A percentile compares a stretch with the other conserved stretches of the same genome.
phyloP scores from a whole-genome alignment of 2,888 invertebrate genomes.

The Temnothorax rugatulus region DNA sequence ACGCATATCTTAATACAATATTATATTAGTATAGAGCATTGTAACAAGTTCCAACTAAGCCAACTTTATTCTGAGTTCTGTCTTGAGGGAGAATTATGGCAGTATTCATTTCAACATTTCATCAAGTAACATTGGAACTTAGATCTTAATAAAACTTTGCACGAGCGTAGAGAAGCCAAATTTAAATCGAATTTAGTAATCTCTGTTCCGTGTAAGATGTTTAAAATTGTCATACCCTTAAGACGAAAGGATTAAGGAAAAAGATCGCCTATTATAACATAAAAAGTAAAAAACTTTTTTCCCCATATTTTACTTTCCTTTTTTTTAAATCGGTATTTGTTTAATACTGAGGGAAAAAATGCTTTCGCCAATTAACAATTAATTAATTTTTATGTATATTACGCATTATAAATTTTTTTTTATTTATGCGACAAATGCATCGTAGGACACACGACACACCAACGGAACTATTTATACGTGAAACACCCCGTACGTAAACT shows the following conservation, averaged over 20 bases:
- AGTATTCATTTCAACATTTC: conserved; percentile 43
- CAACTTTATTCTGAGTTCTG: conserved; percentile 24
- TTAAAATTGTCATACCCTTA: background rate
- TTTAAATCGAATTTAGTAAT: conserved; percentile 28
- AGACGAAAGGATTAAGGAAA: background rate
- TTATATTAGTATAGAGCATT: conserved; percentile 24
- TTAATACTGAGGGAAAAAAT: background rate
- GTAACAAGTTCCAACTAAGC: conserved; percentile 14
- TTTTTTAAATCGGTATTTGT: background rate
- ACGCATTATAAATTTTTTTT: background rate
- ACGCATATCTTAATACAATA: conserved; percentile 25
- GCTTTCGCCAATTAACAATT: background rate
- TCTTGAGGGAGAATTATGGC: conserved; percentile 23
- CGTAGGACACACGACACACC: background rate
- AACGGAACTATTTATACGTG: background rate
- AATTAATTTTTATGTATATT: background rate
- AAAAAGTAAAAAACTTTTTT: background rate
- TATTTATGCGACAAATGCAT: conserved; percentile 3
- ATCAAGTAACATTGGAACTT: conserved; percentile 50
- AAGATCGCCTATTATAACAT: background rate
- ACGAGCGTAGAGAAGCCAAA: conserved; percentile 5
- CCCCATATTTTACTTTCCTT: background rate
- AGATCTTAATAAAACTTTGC: conserved; percentile 43
- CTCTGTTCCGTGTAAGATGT: background rate
- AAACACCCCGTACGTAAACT: conserved; percentile 22